Evolutionary conservation across 2,888 invertebrate species (phyloP).

Genomic region (Copidosoma aretas): DNA sequence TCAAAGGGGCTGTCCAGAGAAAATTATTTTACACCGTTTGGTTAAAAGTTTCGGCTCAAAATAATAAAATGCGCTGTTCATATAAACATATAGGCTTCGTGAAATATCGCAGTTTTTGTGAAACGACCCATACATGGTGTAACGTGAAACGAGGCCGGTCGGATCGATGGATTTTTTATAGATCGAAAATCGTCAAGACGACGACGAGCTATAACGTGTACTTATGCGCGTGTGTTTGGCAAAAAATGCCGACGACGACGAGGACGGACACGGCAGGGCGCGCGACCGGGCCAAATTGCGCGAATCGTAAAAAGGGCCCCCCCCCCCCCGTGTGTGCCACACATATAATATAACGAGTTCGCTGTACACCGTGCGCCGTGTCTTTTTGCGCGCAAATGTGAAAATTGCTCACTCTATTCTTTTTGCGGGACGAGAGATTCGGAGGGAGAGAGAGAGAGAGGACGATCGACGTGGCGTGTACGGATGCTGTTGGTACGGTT

Average conservation of each 20-base stretch:
- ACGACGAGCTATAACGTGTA: background rate
- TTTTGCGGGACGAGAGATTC: background rate
- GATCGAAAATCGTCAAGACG: background rate
- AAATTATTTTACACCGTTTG: too few species aligned
- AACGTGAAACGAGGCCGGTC: too few species aligned
- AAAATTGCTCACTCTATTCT: constrained; percentile 1
- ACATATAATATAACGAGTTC: background rate
- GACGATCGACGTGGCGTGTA: background rate
- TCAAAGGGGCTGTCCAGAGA: too few species aligned
- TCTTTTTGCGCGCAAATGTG: background rate
- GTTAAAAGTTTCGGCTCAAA: too few species aligned
- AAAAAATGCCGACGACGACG: background rate
- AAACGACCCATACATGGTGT: too few species aligned
- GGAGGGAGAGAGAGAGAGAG: too few species aligned
- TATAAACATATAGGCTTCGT: too few species aligned
- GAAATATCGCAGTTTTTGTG: too few species aligned
- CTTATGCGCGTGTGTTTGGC: background rate
- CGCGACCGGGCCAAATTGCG: background rate
- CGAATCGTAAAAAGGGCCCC: background rate
- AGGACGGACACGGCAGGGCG: too few species aligned
- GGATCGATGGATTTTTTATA: background rate
- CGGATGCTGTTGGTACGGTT: too few species aligned
- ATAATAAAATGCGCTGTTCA: too few species aligned
- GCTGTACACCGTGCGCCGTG: background rate
- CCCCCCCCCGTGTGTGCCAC: background rate